phyloP scores from a whole-genome alignment of 2,113 vertebrate species.

The Stictonetta naevosa region DNA sequence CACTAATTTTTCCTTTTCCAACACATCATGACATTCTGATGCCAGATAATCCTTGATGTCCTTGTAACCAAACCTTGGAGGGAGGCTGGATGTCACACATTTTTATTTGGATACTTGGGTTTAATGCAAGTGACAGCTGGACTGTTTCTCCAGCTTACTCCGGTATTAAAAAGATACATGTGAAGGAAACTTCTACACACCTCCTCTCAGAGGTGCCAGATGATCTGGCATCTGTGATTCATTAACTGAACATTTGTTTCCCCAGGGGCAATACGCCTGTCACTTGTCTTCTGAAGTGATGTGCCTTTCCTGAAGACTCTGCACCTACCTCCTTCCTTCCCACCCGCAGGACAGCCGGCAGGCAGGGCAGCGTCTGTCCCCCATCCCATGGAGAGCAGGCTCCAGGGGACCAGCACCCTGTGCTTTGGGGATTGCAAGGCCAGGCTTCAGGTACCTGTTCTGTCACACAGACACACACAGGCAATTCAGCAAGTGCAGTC shows the following conservation, averaged over 20 bases:
- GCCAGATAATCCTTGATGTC: background rate
- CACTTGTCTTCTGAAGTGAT: background rate
- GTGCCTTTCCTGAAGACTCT: background rate
- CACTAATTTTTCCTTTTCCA: background rate
- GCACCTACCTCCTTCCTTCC: background rate
- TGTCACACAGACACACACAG: background rate
- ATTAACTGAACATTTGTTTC: background rate
- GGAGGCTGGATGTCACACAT: background rate
- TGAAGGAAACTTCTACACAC: background rate
- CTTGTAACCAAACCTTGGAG: slow-evolving; percentile 7
- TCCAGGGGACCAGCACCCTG: rapidly evolving
- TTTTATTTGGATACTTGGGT: slow-evolving; percentile 9
- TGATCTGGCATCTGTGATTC: background rate
- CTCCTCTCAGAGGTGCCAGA: slow-evolving; percentile 29
- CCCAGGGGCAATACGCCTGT: background rate
- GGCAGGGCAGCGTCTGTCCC: background rate
- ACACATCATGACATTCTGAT: background rate
- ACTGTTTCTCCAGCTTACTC: slow-evolving; percentile 29
- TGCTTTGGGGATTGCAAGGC: background rate
- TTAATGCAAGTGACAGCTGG: slow-evolving; percentile 26
- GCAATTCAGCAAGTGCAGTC: background rate
- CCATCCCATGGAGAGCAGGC: background rate
- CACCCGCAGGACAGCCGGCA: rapidly evolving
- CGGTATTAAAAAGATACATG: background rate
- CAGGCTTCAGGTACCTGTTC: background rate